Evolutionary conservation across 2,113 vertebrate genomes (phyloP).

Genomic region (Tachuris rubrigastra): DNA sequence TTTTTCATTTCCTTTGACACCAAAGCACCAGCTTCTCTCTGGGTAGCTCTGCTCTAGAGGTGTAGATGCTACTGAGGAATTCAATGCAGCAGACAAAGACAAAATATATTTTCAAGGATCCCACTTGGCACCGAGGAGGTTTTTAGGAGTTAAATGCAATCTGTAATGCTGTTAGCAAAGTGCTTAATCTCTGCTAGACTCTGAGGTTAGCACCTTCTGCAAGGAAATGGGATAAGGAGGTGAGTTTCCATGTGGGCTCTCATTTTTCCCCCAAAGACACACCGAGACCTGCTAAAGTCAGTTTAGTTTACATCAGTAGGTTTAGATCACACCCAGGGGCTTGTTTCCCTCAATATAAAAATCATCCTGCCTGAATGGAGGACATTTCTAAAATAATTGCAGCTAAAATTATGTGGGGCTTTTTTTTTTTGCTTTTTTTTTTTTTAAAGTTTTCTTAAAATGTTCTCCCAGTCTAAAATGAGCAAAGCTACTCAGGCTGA

Average conservation of each 20-base stretch:
- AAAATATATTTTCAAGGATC: not conserved
- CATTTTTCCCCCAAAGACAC: conserved; percentile 30
- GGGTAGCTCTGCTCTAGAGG: not conserved
- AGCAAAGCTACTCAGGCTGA: not conserved
- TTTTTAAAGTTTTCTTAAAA: not conserved
- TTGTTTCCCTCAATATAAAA: not conserved
- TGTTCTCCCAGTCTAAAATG: not conserved
- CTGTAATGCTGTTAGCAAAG: not conserved
- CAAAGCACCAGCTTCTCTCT: not conserved
- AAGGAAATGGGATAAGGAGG: not conserved
- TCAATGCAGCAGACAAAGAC: not conserved
- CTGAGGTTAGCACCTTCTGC: conserved; percentile 19
- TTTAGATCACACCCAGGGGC: not conserved
- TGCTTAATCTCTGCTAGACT: conserved; percentile 7
- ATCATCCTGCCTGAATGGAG: not conserved
- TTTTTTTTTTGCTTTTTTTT: fast-evolving
- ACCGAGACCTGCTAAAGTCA: not conserved
- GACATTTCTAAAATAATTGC: not conserved
- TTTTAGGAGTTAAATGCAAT: not conserved
- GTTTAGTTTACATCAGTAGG: not conserved
- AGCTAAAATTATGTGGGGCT: not conserved
- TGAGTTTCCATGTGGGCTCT: not conserved
- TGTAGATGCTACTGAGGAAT: not conserved
- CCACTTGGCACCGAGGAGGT: not conserved
- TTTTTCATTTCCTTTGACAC: not conserved